These are phyloP conservation scores for Drosophila nigricruria DNA, from an alignment of 2,888 invertebrate species.

Conservation along the genomic window DNA sequence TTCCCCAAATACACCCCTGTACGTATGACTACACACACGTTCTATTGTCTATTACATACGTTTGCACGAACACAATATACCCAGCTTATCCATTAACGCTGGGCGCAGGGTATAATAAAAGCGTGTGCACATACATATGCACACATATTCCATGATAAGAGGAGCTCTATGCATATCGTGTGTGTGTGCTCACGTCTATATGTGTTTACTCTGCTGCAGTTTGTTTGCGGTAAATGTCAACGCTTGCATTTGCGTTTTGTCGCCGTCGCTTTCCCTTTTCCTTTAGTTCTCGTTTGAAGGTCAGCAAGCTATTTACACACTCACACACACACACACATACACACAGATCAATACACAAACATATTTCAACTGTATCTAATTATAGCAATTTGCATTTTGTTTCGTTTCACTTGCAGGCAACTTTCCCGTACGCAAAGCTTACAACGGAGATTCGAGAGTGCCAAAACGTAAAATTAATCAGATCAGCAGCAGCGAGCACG, in stretches of 20 bases:
- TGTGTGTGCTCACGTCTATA: neutral
- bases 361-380: slow-evolving; percentile 46
- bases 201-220: slow-evolving; percentile 20
- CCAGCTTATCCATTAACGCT: neutral
- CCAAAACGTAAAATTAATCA: slow-evolving; percentile 38
- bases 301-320: slow-evolving; percentile 39
- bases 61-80: neutral
- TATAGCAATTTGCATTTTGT: slow-evolving; percentile 14
- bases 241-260: slow-evolving; percentile 27
- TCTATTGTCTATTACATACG: neutral
- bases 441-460: slow-evolving; percentile 49
- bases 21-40: neutral
- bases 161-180: neutral
- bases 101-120: neutral
- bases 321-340: neutral
- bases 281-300: slow-evolving; percentile 53
- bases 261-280: slow-evolving; percentile 62
- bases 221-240: slow-evolving; percentile 12
- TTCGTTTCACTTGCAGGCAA: slow-evolving; percentile 44
- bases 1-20: neutral
- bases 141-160: slow-evolving; percentile 24
- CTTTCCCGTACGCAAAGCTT: slow-evolving; percentile 49
- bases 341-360: neutral
- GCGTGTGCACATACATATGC: neutral
- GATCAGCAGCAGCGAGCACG: slow-evolving; percentile 24